Percentiles rank a stretch among this genome's conserved stretches.
Conservation (phyloP, 2,888 invertebrate genomes). For the Hanleya hanleyi region DNA sequence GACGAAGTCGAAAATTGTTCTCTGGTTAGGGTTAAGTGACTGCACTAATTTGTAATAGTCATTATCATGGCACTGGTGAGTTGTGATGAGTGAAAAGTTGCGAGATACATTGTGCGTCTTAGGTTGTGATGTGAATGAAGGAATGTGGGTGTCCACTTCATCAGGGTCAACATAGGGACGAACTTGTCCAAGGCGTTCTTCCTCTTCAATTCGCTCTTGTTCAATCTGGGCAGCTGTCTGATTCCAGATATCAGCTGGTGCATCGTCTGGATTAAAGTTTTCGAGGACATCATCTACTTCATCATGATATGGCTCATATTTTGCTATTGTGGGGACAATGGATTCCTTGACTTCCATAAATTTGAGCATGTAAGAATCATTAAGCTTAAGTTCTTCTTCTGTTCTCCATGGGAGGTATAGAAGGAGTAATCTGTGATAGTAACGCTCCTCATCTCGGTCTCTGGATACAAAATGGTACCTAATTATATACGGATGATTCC, state of each 20-base stretch:
- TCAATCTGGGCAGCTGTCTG: conserved; percentile 15
- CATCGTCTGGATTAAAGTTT: not conserved
- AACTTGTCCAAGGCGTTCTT: too few relatives aligned
- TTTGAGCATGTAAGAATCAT: not conserved
- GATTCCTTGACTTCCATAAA: not conserved
- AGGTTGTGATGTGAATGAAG: too few relatives aligned
- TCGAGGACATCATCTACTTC: not conserved
- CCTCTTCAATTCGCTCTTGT: conserved; percentile 15
- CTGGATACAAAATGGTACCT: not conserved
- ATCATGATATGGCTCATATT: not conserved
- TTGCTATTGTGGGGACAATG: not conserved
- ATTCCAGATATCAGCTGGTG: conserved; percentile 19
- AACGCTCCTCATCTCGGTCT: not conserved
- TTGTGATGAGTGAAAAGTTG: too few relatives aligned
- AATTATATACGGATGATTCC: not conserved
- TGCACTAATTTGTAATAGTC: conserved; percentile 17
- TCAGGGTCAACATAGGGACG: too few relatives aligned
- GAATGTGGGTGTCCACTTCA: too few relatives aligned
- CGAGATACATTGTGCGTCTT: too few relatives aligned
- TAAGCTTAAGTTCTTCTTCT: not conserved
- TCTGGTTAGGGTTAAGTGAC: not conserved
- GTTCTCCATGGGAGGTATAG: conserved; percentile 7
- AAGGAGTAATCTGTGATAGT: not conserved
- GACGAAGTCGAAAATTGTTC: not conserved
- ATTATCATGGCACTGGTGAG: conserved; percentile 20